Evolutionary conservation across 2,113 vertebrate species (phyloP).

Genomic region (Hyperopisus bebe): DNA sequence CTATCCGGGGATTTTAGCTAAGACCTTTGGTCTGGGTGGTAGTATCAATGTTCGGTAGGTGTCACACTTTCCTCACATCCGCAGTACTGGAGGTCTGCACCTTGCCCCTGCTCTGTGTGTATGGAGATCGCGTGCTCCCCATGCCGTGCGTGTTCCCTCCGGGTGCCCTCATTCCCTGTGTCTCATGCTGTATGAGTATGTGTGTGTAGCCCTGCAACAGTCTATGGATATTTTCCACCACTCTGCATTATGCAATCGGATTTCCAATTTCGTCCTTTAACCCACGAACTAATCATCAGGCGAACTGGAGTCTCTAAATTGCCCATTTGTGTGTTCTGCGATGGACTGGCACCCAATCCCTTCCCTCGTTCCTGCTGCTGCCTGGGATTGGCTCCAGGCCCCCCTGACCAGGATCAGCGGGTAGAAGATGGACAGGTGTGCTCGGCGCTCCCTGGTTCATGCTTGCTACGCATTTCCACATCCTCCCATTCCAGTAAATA

Average conservation of each 20-base stretch:
- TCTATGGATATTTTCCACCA: not conserved
- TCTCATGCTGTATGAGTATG: not conserved
- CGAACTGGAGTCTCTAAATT: not conserved
- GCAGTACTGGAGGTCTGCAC: not conserved
- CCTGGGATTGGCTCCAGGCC: not conserved
- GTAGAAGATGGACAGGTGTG: not conserved
- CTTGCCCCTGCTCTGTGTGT: not conserved
- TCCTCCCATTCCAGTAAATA: not conserved
- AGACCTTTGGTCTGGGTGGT: not conserved
- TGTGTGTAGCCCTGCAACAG: not conserved
- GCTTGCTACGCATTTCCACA: not conserved
- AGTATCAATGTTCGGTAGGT: not conserved
- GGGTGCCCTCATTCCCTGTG: not conserved
- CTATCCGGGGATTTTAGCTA: not conserved
- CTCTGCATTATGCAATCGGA: not conserved
- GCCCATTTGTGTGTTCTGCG: not conserved
- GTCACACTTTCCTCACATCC: not conserved
- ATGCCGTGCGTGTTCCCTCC: not conserved
- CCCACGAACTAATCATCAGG: not conserved
- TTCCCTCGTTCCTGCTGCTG: not conserved
- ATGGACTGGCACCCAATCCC: not conserved
- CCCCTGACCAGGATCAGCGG: not conserved
- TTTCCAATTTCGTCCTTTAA: not conserved
- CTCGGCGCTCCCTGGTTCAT: not conserved
- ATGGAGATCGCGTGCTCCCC: not conserved